Evolutionary conservation across 2,888 invertebrate species (phyloP).

Genomic region (Chrysolina americana): DNA sequence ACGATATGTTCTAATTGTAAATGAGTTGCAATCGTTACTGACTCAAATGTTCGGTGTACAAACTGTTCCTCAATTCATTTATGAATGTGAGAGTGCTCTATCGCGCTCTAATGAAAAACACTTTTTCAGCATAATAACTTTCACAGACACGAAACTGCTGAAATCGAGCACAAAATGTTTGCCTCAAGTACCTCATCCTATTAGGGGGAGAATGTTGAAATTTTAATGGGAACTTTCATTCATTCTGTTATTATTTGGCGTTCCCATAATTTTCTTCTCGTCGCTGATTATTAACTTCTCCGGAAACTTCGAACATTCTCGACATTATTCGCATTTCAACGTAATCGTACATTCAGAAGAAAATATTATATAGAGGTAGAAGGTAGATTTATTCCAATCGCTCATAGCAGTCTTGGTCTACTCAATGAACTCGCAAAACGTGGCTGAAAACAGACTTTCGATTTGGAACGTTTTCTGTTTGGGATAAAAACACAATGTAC

Average conservation of each 20-base stretch:
- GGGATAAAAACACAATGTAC: no score
- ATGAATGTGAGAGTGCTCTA: background rate
- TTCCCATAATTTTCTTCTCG: constrained; percentile 16
- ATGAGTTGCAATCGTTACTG: background rate
- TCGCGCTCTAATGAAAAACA: constrained; percentile 15
- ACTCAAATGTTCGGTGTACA: background rate
- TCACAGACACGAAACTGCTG: constrained; percentile 11
- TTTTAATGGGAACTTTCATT: constrained; percentile 26
- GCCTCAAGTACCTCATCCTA: constrained; percentile 17
- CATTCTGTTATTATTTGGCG: constrained; percentile 21
- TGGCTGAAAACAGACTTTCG: no score
- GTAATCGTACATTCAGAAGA: background rate
- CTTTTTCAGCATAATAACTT: constrained; percentile 18
- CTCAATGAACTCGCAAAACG: no score
- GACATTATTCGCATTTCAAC: constrained; percentile 2
- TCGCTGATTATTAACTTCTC: constrained; percentile 24
- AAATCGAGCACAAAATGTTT: constrained; percentile 20
- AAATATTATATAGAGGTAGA: background rate
- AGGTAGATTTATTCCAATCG: background rate
- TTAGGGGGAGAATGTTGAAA: constrained; percentile 20
- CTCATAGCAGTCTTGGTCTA: no score
- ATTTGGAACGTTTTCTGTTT: no score
- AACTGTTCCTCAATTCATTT: background rate
- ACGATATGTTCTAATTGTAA: background rate
- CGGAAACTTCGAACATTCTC: constrained; percentile 15